Evolutionary conservation across 2,888 invertebrate species (phyloP).

Genomic region (Brachypalpus laphriformis): DNA sequence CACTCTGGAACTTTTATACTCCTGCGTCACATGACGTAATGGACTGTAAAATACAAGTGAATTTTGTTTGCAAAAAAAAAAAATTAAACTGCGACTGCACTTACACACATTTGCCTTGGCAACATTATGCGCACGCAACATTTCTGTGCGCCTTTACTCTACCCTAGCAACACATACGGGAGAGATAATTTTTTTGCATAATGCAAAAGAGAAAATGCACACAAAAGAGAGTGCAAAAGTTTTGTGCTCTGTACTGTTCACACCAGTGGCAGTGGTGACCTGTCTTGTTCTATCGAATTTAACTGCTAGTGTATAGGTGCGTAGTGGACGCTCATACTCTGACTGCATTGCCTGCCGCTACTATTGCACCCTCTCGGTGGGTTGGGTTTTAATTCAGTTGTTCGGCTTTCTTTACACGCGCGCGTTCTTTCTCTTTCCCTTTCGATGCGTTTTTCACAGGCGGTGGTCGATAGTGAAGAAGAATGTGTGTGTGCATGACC

Average conservation of each 20-base stretch:
- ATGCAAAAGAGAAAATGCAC: conserved; percentile 71
- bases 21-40: conserved; percentile 63
- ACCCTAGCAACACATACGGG: conserved; percentile 45
- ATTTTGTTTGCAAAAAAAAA: not conserved
- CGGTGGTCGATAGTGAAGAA: conserved; percentile 28
- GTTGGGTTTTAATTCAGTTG: conserved; percentile 72
- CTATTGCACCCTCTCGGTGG: conserved; percentile 66
- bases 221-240: conserved; percentile 64
- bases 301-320: conserved; percentile 47
- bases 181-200: conserved; percentile 12
- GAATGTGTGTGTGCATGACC: conserved; percentile 45
- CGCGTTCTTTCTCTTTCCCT: conserved; percentile 68
- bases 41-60: conserved; percentile 48
- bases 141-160: too few relatives aligned
- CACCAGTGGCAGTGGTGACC: conserved; percentile 28
- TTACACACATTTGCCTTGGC: conserved; percentile 24
- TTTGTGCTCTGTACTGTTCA: conserved; percentile 43
- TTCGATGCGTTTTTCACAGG: conserved; percentile 64
- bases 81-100: not conserved
- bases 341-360: conserved; percentile 24
- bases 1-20: conserved; percentile 47
- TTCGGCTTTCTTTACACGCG: conserved; percentile 62
- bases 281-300: conserved; percentile 33
- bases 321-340: conserved; percentile 63
- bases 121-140: conserved; percentile 74